Conservation (phyloP, 2,888 invertebrate genomes). For the Cecidostiba fungosa region DNA sequence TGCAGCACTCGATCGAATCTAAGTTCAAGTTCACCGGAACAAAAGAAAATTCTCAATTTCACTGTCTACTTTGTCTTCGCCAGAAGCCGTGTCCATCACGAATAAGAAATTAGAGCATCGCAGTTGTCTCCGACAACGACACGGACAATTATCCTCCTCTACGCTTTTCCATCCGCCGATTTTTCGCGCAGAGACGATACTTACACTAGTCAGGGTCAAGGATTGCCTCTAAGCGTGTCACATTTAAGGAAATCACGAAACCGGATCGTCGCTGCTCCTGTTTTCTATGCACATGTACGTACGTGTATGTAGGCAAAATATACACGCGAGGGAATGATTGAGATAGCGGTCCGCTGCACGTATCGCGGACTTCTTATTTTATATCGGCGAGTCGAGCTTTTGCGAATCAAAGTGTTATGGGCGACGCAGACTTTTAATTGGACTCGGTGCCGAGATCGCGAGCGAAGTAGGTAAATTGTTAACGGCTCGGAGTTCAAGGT, state of each 20-base stretch:
- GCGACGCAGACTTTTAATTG: not conserved
- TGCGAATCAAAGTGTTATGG: not conserved
- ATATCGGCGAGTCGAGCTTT: not conserved
- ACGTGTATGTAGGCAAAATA: not conserved
- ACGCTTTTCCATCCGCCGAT: not conserved
- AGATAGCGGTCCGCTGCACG: constrained; percentile 4
- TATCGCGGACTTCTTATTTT: not conserved
- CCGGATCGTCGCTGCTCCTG: constrained; percentile 34
- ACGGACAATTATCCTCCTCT: not conserved
- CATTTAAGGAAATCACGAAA: constrained; percentile 35
- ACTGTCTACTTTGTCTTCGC: not conserved
- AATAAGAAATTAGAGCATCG: not conserved
- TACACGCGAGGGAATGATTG: constrained; percentile 11
- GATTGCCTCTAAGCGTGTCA: constrained; percentile 16
- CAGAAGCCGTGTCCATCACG: not conserved
- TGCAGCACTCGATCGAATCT: not conserved
- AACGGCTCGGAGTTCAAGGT: not conserved
- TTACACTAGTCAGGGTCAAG: constrained; percentile 14
- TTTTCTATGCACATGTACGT: not conserved
- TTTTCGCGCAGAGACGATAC: not conserved
- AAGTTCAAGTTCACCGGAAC: not conserved
- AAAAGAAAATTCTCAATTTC: not conserved
- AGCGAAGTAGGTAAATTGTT: not conserved
- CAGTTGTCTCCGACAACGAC: not conserved
- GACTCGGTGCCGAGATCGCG: not conserved